Evolutionary conservation across 2,113 vertebrate genomes (phyloP).

Genomic region (Mormyrus lacerda): DNA sequence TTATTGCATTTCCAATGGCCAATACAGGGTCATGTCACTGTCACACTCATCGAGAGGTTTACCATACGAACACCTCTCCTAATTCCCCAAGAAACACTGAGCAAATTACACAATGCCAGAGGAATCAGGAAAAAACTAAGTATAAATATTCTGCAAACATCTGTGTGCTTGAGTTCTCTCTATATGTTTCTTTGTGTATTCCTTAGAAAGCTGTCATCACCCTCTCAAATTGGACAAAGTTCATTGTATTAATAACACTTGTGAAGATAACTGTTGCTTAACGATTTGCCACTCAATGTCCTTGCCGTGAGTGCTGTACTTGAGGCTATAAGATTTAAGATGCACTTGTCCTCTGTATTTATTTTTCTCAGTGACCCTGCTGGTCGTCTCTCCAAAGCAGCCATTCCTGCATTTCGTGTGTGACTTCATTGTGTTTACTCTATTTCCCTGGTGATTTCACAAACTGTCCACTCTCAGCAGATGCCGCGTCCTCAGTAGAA

Average conservation of each 20-base stretch:
- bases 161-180: background rate
- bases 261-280: background rate
- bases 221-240: background rate
- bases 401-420: conserved; percentile 17
- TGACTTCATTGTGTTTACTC: conserved; percentile 28
- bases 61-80: background rate
- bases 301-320: background rate
- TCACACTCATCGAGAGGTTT: background rate
- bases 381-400: background rate
- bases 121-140: background rate
- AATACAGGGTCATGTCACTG: background rate
- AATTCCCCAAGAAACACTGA: background rate
- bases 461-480: conserved; percentile 23
- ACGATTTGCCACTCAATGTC: background rate
- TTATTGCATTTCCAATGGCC: background rate
- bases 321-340: background rate
- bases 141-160: background rate
- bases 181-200: background rate
- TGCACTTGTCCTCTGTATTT: background rate
- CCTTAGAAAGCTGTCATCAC: background rate
- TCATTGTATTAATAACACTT: background rate
- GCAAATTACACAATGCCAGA: background rate
- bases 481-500: background rate
- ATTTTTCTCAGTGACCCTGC: background rate
- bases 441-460: conserved; percentile 36